Base-by-base conservation (phyloP, 2,888 invertebrate genomes). In the Drosophila pegasa region DNA sequence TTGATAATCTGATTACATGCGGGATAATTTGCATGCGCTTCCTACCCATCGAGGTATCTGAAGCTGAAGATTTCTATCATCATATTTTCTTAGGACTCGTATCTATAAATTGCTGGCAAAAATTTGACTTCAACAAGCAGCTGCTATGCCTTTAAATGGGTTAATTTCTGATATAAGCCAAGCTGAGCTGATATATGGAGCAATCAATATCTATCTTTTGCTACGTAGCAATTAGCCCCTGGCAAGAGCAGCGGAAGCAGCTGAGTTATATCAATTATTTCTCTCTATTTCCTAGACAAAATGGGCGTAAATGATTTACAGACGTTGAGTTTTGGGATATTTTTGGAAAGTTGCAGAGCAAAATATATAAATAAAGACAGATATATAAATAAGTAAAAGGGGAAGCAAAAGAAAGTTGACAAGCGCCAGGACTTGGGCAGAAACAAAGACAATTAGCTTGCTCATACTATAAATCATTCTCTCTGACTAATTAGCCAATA, bases 201-300 rank as follows among this genome's bases (percentile, higher is more conserved):
- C 47, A 31, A 48, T 25, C 20, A 48, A 31, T 12, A 16, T 25
- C 2, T 16, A 12, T 22, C 35, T 3, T 16, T 51, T 31, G 31
- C 47, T 20, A 5, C n/a, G 5, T 16, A 10, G 27, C 43, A 43
- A 43, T 43, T 43, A 29, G 14, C 9, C 14, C 12, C n/a, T 10
- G 16, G 14, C 20, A 22, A 60, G 20, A 58, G 14, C 47, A 31
- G 10, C 38, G 48, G 62, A 52, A 52, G 40, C 31, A 9, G 31
- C 14, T 38, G 16, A 31, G 31, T 25, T 38, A 31, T 31, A 40
- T 12, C 62, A 47, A 61, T 60, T 60, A 60, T 47, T 45, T 31
- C 5, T 31, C 5, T 27, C 7, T 31, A 25, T 38, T 61, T 62
- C 31, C 48, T 22, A 6, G 4, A n/a, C 0, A 20, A 37, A 61